These are phyloP conservation scores for Drosophila sp. DNA, from an alignment of 1,140 invertebrate species.

Conservation along the genomic window DNA sequence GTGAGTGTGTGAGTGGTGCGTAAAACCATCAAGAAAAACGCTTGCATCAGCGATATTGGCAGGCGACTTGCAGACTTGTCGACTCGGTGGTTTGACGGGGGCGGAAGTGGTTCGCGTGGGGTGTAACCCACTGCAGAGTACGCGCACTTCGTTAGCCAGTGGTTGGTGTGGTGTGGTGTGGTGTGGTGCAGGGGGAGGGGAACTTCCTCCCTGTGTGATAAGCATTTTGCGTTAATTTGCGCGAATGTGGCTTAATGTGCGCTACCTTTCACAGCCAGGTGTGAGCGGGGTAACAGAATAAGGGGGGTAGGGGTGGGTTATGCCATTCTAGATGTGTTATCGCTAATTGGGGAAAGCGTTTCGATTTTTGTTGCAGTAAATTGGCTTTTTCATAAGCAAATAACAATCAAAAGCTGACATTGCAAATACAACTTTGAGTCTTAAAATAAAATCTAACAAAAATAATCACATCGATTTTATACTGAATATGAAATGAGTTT, in stretches of 20 bases:
- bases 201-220: conserved; percentile 53
- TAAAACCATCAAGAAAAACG: conserved; percentile 73
- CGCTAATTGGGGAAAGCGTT: conserved; percentile 74
- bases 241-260: conserved; percentile 78
- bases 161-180: not conserved
- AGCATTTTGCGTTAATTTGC: conserved; percentile 78
- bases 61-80: not conserved
- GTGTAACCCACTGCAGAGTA: conserved; percentile 52
- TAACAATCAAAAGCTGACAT: conserved; percentile 57
- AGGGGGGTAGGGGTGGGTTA: conserved; percentile 4
- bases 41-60: conserved; percentile 46
- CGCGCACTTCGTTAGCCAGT: conserved; percentile 70
- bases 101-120: conserved; percentile 33
- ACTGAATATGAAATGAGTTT: no score
- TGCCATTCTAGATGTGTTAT: conserved; percentile 62
- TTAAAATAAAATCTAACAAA: not conserved
- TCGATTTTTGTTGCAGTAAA: conserved; percentile 1
- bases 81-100: conserved; percentile 9
- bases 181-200: not conserved
- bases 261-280: conserved; percentile 36
- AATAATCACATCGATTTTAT: no score
- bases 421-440: not conserved
- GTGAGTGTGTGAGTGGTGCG: conserved; percentile 43
- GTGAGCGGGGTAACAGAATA: not conserved
- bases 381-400: conserved; percentile 53